Evolutionary conservation across 2,113 vertebrate genomes (phyloP).

Genomic region (Saimiri boliviensis): DNA sequence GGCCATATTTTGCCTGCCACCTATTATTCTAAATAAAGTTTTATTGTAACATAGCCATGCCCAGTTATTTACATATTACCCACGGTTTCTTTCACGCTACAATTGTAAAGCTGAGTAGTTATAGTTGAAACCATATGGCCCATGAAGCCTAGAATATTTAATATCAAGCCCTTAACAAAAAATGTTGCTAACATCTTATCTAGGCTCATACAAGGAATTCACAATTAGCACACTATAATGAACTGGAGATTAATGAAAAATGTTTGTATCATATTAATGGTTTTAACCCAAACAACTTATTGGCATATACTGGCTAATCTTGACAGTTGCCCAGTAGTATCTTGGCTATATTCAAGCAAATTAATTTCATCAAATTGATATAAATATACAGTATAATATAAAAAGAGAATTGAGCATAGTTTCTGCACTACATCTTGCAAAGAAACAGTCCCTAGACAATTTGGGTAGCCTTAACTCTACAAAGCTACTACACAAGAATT

Average conservation of each 20-base stretch:
- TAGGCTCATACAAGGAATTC: not conserved
- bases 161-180: not conserved
- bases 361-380: not conserved
- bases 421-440: not conserved
- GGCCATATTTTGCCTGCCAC: not conserved
- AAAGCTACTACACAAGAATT: not conserved
- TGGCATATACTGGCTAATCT: not conserved
- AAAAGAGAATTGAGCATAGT: not conserved
- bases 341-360: not conserved
- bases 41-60: not conserved
- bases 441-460: not conserved
- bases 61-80: not conserved
- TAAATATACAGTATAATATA: not conserved
- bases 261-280: not conserved
- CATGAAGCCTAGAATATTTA: not conserved
- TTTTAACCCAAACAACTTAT: not conserved
- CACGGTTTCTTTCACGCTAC: not conserved
- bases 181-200: not conserved
- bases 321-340: not conserved
- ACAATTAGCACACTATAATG: not conserved
- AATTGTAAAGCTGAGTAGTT: not conserved
- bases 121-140: not conserved
- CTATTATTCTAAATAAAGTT: slow-evolving; percentile 12
- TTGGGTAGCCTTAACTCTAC: not conserved
- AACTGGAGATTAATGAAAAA: not conserved